These are phyloP conservation scores for Patiria pectinifera DNA, from an alignment of 53 echinoderm and acorn worm species.

Conservation along the genomic window DNA sequence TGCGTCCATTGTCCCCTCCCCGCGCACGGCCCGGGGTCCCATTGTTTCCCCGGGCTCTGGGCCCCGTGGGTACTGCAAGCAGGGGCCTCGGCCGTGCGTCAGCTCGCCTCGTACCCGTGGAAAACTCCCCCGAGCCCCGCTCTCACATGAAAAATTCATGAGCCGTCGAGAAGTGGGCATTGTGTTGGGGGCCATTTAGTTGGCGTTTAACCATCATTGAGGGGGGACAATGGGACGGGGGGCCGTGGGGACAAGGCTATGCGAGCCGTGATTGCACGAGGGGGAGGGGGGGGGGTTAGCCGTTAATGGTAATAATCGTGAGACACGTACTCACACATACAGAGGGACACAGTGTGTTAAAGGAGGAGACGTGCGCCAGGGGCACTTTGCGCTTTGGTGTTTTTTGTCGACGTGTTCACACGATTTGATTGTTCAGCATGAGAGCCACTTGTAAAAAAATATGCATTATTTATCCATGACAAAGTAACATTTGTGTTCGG, in stretches of 20 bases:
- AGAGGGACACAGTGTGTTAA: neutral
- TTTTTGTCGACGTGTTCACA: constrained; percentile 10
- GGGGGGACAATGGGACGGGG: constrained; percentile 13
- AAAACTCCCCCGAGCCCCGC: constrained; percentile 1
- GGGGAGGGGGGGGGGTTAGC: no score
- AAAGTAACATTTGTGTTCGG: constrained; percentile 17
- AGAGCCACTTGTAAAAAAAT: constrained; percentile 25
- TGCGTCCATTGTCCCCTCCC: constrained; percentile 35
- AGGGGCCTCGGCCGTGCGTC: constrained; percentile 9
- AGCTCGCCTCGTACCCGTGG: constrained; percentile 32
- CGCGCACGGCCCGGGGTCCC: neutral
- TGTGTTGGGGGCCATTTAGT: constrained; percentile 57
- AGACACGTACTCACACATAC: neutral
- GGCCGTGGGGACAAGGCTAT: neutral
- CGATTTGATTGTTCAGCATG: constrained; percentile 28
- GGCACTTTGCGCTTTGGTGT: neutral
- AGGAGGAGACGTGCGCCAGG: neutral
- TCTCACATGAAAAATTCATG: constrained; percentile 69
- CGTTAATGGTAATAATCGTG: constrained; percentile 7
- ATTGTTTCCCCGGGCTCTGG: neutral
- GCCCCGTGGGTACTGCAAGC: neutral
- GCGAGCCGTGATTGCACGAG: constrained; percentile 36
- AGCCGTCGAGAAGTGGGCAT: constrained; percentile 50
- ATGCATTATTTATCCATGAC: constrained; percentile 38
- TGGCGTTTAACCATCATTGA: constrained; percentile 55